These are phyloP conservation scores for Peromyscus maniculatus DNA, from an alignment of 2,113 vertebrate species.

Conservation along the genomic window DNA sequence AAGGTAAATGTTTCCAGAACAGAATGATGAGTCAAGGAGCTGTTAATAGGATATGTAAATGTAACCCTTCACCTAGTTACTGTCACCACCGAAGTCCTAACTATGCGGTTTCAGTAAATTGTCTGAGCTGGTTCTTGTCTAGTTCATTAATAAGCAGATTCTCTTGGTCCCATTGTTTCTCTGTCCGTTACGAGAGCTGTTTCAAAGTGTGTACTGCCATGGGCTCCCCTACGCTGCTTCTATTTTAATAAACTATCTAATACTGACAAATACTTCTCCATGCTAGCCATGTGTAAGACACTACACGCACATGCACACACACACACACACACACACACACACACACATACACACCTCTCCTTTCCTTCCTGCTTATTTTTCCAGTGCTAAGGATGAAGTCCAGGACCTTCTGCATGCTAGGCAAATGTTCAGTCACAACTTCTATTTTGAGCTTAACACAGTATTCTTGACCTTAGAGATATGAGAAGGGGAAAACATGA, in stretches of 20 bases:
- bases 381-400: background rate
- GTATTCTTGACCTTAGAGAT: background rate
- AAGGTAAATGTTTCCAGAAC: slow-evolving; percentile 53
- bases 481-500: background rate
- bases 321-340: no score
- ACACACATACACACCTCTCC: background rate
- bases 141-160: slow-evolving; percentile 11
- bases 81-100: slow-evolving; percentile 48
- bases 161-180: background rate
- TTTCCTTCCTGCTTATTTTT: background rate
- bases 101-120: slow-evolving; percentile 34
- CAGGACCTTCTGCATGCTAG: background rate
- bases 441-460: background rate
- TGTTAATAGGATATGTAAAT: slow-evolving; percentile 70
- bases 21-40: slow-evolving; percentile 67
- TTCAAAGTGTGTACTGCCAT: background rate
- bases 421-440: background rate
- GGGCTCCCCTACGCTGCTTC: background rate
- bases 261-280: background rate
- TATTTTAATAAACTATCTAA: background rate
- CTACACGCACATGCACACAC: no score
- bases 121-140: slow-evolving; percentile 45
- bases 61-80: slow-evolving; percentile 75
- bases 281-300: no score
- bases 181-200: background rate